Evolutionary conservation across 2,113 vertebrate species (phyloP).

Genomic region (Quiscalus mexicanus): DNA sequence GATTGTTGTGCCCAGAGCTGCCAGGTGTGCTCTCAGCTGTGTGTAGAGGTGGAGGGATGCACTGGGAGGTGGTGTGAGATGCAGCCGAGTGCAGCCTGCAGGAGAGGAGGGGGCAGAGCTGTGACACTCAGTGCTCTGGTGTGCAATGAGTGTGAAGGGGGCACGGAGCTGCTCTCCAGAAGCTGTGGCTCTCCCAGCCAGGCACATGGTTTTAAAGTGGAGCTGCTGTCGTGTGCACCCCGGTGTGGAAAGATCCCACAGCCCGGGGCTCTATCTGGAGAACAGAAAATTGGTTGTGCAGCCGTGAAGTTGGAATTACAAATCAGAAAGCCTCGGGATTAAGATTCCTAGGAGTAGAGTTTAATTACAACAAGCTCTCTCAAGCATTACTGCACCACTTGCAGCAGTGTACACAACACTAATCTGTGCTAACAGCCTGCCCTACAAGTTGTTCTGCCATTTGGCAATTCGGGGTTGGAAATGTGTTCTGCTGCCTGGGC

Average conservation of each 20-base stretch:
- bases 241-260: background rate
- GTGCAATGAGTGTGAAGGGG: background rate
- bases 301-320: background rate
- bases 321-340: background rate
- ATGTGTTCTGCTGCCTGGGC: fast-evolving
- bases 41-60: no score
- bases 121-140: background rate
- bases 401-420: background rate
- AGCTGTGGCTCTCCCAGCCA: background rate
- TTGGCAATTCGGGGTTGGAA: background rate
- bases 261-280: background rate
- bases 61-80: background rate
- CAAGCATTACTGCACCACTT: background rate
- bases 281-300: background rate
- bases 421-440: background rate
- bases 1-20: background rate
- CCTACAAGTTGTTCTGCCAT: background rate
- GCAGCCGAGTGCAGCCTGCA: background rate
- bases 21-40: background rate
- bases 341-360: background rate
- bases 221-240: background rate
- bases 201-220: fast-evolving
- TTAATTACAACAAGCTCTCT: background rate
- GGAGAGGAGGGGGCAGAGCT: background rate
- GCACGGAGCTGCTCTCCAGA: background rate